Percentiles rank a stretch among this genome's conserved stretches.
These are phyloP conservation scores for Drosophila santomea DNA, from an alignment of 1,140 invertebrate species.

Conservation along the genomic window DNA sequence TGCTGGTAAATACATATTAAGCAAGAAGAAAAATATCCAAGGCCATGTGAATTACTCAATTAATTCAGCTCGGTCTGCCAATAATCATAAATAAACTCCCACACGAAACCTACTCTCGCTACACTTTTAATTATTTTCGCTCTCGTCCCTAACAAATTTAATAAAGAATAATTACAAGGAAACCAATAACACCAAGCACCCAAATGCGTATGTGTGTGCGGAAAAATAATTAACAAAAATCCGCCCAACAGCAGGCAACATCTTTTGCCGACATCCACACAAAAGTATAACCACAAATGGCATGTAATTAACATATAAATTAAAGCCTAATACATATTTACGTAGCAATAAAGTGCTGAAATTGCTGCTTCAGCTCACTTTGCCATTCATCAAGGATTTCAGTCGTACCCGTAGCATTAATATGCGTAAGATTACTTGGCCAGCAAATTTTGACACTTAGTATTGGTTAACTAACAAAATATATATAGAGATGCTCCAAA, in stretches of 20 bases:
- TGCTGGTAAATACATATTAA: constrained; percentile 64
- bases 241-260: constrained; percentile 50
- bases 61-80: constrained; percentile 68
- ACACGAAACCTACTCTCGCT: constrained; percentile 34
- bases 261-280: constrained; percentile 22
- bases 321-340: constrained; percentile 72
- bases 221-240: constrained; percentile 76
- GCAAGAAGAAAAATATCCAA: constrained; percentile 39
- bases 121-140: constrained; percentile 74
- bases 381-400: background rate
- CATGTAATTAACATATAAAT: constrained; percentile 78
- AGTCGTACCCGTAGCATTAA: background rate
- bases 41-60: constrained; percentile 64
- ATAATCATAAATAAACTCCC: constrained; percentile 78
- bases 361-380: constrained; percentile 13
- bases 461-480: background rate
- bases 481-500: constrained; percentile 3
- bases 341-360: constrained; percentile 60
- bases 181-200: constrained; percentile 40
- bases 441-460: too few species aligned
- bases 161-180: constrained; percentile 80
- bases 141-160: constrained; percentile 58
- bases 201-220: constrained; percentile 9
- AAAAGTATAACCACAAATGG: constrained; percentile 35
- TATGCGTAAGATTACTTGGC: too few species aligned